Conservation (phyloP, 2,113 vertebrate genomes). For the Tenebrosternarchus preto region DNA sequence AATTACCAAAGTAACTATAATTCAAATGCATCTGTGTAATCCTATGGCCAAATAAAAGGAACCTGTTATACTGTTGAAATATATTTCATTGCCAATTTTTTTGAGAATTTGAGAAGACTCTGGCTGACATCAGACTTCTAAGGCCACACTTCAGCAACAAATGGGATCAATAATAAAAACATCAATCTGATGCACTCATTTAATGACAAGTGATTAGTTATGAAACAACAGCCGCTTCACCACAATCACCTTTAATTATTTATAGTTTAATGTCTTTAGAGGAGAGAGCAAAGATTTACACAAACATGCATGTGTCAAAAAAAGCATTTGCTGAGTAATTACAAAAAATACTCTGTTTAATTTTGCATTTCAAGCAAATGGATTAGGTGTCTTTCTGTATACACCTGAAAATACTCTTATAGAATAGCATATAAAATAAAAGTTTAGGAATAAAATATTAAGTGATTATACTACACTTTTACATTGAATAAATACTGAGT, state of each 20-base stretch:
- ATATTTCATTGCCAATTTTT: background rate
- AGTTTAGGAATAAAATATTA: too few species aligned
- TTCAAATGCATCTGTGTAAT: background rate
- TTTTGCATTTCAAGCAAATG: too few species aligned
- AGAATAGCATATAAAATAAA: too few species aligned
- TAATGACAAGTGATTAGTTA: background rate
- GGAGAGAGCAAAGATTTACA: too few species aligned
- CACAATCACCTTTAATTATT: background rate
- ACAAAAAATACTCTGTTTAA: too few species aligned
- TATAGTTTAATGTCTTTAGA: background rate
- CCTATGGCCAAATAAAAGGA: background rate
- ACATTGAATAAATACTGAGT: too few species aligned
- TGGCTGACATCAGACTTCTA: background rate
- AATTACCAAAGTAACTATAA: slow-evolving; percentile 20
- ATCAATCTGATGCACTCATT: background rate
- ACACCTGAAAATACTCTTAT: too few species aligned
- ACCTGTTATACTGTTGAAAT: too few species aligned
- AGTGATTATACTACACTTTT: too few species aligned
- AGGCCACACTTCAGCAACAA: background rate
- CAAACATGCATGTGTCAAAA: too few species aligned
- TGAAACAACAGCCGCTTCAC: background rate
- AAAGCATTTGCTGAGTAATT: too few species aligned
- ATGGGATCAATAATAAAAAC: background rate
- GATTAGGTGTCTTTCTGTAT: too few species aligned
- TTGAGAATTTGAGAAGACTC: background rate